Evolutionary conservation across 2,888 invertebrate genomes (phyloP).

Genomic region (Alloplasta piceator): DNA sequence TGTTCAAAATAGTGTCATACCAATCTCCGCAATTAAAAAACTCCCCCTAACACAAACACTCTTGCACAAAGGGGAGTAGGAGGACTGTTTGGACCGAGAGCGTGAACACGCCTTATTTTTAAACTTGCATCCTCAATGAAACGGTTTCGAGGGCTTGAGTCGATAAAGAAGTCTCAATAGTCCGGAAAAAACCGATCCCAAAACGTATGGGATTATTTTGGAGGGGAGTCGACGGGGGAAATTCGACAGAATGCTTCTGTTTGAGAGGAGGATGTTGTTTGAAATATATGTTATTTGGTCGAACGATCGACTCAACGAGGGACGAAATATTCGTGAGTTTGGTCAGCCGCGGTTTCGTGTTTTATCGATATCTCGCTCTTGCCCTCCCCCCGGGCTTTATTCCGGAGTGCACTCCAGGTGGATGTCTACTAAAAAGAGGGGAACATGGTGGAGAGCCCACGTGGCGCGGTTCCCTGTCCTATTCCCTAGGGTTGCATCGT

Average conservation of each 20-base stretch:
- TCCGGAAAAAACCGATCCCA: too few relatives aligned
- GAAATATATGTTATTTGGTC: too few relatives aligned
- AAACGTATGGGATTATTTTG: too few relatives aligned
- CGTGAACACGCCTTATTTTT: too few relatives aligned
- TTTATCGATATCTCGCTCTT: constrained; percentile 49
- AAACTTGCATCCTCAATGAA: too few relatives aligned
- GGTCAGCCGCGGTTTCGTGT: constrained; percentile 39
- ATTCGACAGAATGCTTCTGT: too few relatives aligned
- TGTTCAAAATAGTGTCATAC: too few relatives aligned
- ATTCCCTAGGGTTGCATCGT: constrained; percentile 18
- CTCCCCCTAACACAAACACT: not conserved
- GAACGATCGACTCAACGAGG: constrained; percentile 46
- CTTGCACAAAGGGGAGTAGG: not conserved
- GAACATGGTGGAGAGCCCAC: not conserved
- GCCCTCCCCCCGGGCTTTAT: constrained; percentile 1
- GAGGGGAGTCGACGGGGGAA: too few relatives aligned
- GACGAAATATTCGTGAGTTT: constrained; percentile 49
- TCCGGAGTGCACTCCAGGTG: constrained; percentile 49
- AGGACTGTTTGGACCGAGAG: not conserved
- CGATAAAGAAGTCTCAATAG: too few relatives aligned
- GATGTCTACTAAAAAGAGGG: constrained; percentile 5
- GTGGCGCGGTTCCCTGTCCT: constrained; percentile 15
- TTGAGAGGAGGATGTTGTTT: too few relatives aligned
- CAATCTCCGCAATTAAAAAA: not conserved
- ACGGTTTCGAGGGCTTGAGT: too few relatives aligned